Evolutionary conservation across 2,113 vertebrate species (phyloP).

Genomic region (Ondatra zibethicus): DNA sequence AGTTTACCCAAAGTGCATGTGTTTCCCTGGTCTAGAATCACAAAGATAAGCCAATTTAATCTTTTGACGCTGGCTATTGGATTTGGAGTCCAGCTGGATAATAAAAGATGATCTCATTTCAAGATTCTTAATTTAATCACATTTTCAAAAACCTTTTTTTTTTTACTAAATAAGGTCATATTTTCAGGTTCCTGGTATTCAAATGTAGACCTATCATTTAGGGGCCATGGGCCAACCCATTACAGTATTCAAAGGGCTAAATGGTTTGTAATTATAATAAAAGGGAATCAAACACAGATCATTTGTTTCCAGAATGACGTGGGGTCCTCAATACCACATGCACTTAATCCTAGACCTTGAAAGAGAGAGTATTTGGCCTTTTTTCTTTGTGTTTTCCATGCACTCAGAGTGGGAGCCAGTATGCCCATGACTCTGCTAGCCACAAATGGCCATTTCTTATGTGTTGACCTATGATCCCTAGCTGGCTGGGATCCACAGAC

Average conservation of each 20-base stretch:
- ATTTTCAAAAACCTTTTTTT: background rate
- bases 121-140: background rate
- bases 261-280: background rate
- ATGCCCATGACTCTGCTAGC: background rate
- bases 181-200: background rate
- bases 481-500: background rate
- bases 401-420: background rate
- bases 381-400: accelerated
- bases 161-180: background rate
- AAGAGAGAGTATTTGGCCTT: background rate
- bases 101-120: constrained; percentile 10
- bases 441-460: background rate
- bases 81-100: background rate
- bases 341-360: background rate
- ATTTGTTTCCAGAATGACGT: background rate
- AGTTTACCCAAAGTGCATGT: background rate
- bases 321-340: background rate
- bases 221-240: background rate
- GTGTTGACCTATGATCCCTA: background rate
- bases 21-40: background rate
- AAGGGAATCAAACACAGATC: background rate
- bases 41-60: background rate
- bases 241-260: background rate
- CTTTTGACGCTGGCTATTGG: background rate
- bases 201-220: background rate